Percentiles rank a stretch among this genome's conserved stretches.
These are phyloP conservation scores for Polyommatus icarus DNA, from an alignment of 2,888 invertebrate species.

Conservation along the genomic window DNA sequence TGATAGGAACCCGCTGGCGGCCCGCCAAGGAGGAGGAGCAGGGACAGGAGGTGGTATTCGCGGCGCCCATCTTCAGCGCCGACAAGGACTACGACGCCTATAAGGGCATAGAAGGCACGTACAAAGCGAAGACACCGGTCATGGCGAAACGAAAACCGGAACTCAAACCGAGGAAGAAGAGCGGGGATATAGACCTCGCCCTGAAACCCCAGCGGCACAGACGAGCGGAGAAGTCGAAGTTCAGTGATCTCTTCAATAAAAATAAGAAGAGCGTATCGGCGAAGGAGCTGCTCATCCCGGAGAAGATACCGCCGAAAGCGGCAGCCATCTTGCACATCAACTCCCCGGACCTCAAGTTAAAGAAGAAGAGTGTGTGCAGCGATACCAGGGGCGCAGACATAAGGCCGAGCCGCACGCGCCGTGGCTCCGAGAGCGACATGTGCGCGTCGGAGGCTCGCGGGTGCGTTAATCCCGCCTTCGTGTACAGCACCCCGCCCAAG, in stretches of 20 bases:
- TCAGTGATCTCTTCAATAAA: conserved; percentile 74
- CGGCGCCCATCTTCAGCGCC: conserved; percentile 64
- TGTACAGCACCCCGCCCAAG: conserved; percentile 76
- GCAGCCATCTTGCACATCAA: conserved; percentile 82
- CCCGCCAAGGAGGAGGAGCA: conserved; percentile 67
- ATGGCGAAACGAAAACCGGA: conserved; percentile 71
- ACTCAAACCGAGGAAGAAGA: conserved; percentile 61
- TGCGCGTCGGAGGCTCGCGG: conserved; percentile 60
- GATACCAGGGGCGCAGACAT: conserved; percentile 65
- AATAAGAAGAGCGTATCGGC: conserved; percentile 70
- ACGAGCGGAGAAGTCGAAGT: conserved; percentile 71
- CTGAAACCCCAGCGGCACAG: conserved; percentile 64
- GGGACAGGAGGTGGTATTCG: conserved; percentile 60
- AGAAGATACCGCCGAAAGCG: conserved; percentile 82
- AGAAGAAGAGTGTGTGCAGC: conserved; percentile 65
- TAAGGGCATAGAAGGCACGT: conserved; percentile 71
- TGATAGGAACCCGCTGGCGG: conserved; percentile 83
- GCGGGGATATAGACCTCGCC: conserved; percentile 69
- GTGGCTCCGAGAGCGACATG: conserved; percentile 74
- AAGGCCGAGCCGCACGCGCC: conserved; percentile 57
- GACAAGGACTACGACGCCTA: conserved; percentile 71
- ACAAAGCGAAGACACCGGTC: conserved; percentile 70
- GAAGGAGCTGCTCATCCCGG: conserved; percentile 71
- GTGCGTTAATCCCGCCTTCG: conserved; percentile 71
- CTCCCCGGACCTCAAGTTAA: conserved; percentile 59